Evolutionary conservation across 1,140 invertebrate genomes (phyloP), one percentile per base, ranked within the genome.

Genomic region (Glossosoma conforme): DNA sequence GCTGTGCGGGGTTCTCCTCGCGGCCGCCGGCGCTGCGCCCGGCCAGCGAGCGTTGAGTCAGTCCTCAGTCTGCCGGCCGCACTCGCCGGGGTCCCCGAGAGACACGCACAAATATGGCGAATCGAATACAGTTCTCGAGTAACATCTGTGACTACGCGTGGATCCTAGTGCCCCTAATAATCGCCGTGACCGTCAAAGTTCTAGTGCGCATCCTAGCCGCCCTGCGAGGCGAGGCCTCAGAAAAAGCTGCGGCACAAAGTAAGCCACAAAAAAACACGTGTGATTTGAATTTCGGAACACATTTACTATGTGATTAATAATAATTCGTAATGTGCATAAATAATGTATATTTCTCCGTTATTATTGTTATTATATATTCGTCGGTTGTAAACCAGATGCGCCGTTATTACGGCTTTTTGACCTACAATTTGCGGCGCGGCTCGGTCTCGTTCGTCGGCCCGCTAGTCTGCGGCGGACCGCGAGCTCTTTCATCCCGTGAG

Each of bases 361-460:
- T n/a, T n/a, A n/a, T n/a, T n/a, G n/a, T n/a, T n/a, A n/a, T n/a
- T n/a, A n/a, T n/a, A n/a, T n/a, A n/a, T n/a, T n/a, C n/a, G n/a
- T n/a, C n/a, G n/a, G n/a, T n/a, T n/a, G n/a, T n/a, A n/a, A 37
- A 50, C 48, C 38, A 43, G 48, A 35, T 50, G 45, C 32, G 24
- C 53, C 42, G 53, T 55, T 55, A 55, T 19, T n/a, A 50, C 24
- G 53, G 28, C 53, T 55, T 50, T 55, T 50, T 55, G 53, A 55
- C 53, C 53, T 45, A 55, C 46, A 44, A 55, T 38, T 42, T 38
- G 19, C 25, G 30, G 18, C 40, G 24, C 35, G 40, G 38, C 37
- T 43, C 42, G 30, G 38, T 11, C 11, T 15, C n/a, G 32, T 33
- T 33, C n/a, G 32, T 13, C 11, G 32, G 15, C 3, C 44, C 32